Evolutionary conservation across 2,888 invertebrate species (phyloP).

Genomic region (Hecatera dysodea): DNA sequence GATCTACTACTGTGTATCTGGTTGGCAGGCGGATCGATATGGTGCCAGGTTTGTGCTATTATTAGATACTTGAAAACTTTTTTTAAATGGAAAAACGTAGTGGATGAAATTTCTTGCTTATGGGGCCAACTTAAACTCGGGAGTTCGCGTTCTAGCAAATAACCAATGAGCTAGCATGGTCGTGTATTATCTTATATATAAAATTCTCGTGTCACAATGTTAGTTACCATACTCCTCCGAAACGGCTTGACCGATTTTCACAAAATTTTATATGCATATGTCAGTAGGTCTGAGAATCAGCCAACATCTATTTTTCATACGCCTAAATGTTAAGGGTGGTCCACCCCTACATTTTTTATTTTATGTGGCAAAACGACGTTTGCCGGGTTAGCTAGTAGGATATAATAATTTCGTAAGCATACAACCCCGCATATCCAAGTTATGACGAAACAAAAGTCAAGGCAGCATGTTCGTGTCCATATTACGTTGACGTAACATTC

Average conservation of each 20-base stretch:
- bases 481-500: too few relatives aligned
- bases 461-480: too few relatives aligned
- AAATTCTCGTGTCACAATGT: background rate
- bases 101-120: background rate
- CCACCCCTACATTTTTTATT: too few relatives aligned
- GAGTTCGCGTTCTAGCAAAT: background rate
- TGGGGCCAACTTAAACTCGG: background rate
- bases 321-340: too few relatives aligned
- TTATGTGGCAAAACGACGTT: too few relatives aligned
- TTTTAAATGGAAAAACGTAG: too few relatives aligned
- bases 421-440: background rate
- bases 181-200: background rate
- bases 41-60: slow-evolving; percentile 91
- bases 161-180: background rate
- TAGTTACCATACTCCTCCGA: background rate
- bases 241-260: too few relatives aligned
- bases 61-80: background rate
- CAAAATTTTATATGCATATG: too few relatives aligned
- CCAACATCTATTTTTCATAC: too few relatives aligned
- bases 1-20: slow-evolving; percentile 99
- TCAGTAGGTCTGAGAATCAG: too few relatives aligned
- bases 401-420: background rate
- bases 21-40: slow-evolving; percentile 98
- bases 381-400: too few relatives aligned
- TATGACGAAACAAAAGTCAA: background rate